Conservation (phyloP, 35 echinoderm and acorn worm genomes). For the Lytechinus variegatus region DNA sequence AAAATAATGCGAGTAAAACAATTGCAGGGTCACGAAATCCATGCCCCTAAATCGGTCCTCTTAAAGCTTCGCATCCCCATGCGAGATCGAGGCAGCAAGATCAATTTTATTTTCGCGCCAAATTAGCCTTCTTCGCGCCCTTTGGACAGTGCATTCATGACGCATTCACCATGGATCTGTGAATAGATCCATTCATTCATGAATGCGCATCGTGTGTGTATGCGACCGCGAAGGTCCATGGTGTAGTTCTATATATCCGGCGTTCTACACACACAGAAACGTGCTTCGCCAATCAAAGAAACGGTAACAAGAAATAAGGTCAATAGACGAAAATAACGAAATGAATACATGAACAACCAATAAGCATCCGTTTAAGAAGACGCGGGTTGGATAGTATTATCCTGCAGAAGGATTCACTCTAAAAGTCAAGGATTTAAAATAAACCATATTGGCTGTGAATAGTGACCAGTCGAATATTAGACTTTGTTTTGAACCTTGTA, state of each 20-base stretch:
- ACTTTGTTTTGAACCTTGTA: no score
- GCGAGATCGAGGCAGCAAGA: not conserved
- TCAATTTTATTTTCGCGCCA: conserved; percentile 18
- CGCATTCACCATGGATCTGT: not conserved
- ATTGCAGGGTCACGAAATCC: no score
- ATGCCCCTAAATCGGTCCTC: not conserved
- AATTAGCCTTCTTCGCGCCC: not conserved
- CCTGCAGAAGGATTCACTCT: no score
- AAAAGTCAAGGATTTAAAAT: no score
- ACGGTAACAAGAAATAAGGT: not conserved
- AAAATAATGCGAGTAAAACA: no score
- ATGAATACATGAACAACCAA: not conserved
- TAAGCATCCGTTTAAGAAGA: not conserved
- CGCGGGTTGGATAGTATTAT: not conserved
- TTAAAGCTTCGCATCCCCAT: not conserved
- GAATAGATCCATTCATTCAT: no score
- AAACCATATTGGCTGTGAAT: no score
- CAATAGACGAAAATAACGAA: not conserved
- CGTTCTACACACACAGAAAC: not conserved
- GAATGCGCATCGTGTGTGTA: not conserved
- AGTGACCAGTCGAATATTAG: no score
- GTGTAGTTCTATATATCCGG: not conserved
- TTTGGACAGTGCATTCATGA: not conserved
- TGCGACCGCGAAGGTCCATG: not conserved
- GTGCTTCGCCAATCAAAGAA: not conserved